Evolutionary conservation across 2,888 invertebrate species (phyloP).

Genomic region (Noctua janthina): DNA sequence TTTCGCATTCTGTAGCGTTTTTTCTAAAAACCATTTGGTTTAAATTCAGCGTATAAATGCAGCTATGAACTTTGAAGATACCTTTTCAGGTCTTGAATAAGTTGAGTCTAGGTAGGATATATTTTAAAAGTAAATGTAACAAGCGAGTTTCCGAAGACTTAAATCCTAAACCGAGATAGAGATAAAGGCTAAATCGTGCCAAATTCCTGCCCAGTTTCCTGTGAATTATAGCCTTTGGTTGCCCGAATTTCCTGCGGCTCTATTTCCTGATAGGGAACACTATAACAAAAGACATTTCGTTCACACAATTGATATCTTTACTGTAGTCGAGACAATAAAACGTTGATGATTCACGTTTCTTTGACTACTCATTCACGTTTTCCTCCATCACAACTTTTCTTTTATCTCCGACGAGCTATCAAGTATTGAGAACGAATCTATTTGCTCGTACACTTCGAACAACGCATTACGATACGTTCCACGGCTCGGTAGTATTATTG

Average conservation of each 20-base stretch:
- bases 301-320: conserved; percentile 36
- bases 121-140: conserved; percentile 32
- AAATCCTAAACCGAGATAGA: conserved; percentile 39
- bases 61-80: conserved; percentile 13
- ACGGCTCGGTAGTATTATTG: conserved; percentile 41
- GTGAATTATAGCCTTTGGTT: conserved; percentile 38
- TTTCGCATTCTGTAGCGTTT: conserved; percentile 7
- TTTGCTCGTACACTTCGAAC: conserved; percentile 40
- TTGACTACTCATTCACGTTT: conserved; percentile 32
- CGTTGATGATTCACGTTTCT: conserved; percentile 31
- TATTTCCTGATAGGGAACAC: conserved; percentile 32
- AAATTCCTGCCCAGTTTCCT: conserved; percentile 48
- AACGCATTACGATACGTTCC: conserved; percentile 42
- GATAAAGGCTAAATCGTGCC: conserved; percentile 46
- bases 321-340: conserved; percentile 20
- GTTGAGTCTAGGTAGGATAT: conserved; percentile 14
- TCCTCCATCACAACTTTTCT: conserved; percentile 7
- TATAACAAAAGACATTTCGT: conserved; percentile 31
- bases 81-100: neutral
- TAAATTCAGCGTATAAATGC: conserved; percentile 18
- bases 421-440: conserved; percentile 34
- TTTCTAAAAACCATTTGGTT: conserved; percentile 11
- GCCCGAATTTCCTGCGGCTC: conserved; percentile 39
- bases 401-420: conserved; percentile 24
- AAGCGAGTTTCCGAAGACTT: conserved; percentile 22